Evolutionary conservation across 2,888 invertebrate genomes (phyloP).

Genomic region (Caenorhabditis uteleia): DNA sequence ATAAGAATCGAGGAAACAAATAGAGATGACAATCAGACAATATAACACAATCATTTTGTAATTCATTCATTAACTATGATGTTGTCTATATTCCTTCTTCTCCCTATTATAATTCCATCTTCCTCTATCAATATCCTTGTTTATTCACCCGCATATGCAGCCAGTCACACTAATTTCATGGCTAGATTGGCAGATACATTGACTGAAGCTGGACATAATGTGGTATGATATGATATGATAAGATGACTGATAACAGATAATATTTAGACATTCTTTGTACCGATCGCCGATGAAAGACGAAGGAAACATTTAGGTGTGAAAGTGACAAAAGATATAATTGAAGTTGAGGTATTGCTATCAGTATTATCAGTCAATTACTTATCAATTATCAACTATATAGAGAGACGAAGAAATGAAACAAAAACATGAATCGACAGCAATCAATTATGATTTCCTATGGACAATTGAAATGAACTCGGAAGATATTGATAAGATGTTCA

Average conservation of each 20-base stretch:
- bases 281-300: slow-evolving; percentile 1
- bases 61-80: too few relatives aligned
- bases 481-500: slow-evolving; percentile 15
- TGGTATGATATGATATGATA: not conserved
- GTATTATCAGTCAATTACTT: not conserved
- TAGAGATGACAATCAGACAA: not conserved
- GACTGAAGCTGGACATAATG: slow-evolving; percentile 33
- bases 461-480: slow-evolving; percentile 9
- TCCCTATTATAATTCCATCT: too few relatives aligned
- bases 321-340: slow-evolving; percentile 13
- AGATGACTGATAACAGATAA: not conserved
- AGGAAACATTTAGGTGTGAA: not conserved
- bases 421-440: too few relatives aligned
- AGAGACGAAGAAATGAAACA: slow-evolving; percentile 19
- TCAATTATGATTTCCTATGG: slow-evolving; percentile 23
- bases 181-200: slow-evolving; percentile 37
- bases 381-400: slow-evolving; percentile 11
- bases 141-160: slow-evolving; percentile 29
- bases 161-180: slow-evolving; percentile 40
- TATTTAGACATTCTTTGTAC: slow-evolving; percentile 14
- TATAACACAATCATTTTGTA: too few relatives aligned
- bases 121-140: slow-evolving; percentile 38
- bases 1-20: too few relatives aligned
- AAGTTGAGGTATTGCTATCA: slow-evolving; percentile 21
- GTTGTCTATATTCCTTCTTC: too few relatives aligned